phyloP scores from a whole-genome alignment of 2,888 invertebrate species.

The Shargacucullia verbasci region DNA sequence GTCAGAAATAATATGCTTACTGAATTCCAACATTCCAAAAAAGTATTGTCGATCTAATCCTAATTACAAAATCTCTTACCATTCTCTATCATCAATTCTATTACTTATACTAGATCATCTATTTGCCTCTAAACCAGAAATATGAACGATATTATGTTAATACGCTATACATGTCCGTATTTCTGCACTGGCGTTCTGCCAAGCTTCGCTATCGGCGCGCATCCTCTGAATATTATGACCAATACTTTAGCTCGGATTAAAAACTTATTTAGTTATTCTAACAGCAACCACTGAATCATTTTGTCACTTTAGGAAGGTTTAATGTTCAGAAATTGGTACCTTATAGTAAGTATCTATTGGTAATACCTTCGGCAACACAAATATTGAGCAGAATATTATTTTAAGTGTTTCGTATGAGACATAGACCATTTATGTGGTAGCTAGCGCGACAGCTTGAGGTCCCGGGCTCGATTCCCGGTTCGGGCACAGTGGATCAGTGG shows the following conservation, averaged over 20 bases:
- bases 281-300: slow-evolving; percentile 43
- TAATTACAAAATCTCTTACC: not conserved
- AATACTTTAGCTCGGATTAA: slow-evolving; percentile 60
- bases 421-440: too few relatives aligned
- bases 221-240: slow-evolving; percentile 58
- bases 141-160: slow-evolving; percentile 46
- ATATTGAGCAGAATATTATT: too few relatives aligned
- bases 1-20: too few relatives aligned
- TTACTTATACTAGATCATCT: slow-evolving; percentile 28
- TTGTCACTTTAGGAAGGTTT: slow-evolving; percentile 19
- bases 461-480: too few relatives aligned
- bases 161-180: slow-evolving; percentile 46
- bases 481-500: too few relatives aligned
- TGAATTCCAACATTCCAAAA: too few relatives aligned
- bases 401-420: too few relatives aligned
- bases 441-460: too few relatives aligned
- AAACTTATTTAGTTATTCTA: slow-evolving; percentile 59
- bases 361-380: too few relatives aligned
- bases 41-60: too few relatives aligned
- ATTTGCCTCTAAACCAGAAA: slow-evolving; percentile 46
- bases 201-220: slow-evolving; percentile 53
- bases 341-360: too few relatives aligned
- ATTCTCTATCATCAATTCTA: not conserved
- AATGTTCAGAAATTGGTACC: not conserved
- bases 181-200: slow-evolving; percentile 51